Percentiles rank a stretch among this genome's conserved stretches.
Evolutionary conservation across 2,797 vertebrate genomes (phyloP).

Genomic region (Centropyge bicolor): DNA sequence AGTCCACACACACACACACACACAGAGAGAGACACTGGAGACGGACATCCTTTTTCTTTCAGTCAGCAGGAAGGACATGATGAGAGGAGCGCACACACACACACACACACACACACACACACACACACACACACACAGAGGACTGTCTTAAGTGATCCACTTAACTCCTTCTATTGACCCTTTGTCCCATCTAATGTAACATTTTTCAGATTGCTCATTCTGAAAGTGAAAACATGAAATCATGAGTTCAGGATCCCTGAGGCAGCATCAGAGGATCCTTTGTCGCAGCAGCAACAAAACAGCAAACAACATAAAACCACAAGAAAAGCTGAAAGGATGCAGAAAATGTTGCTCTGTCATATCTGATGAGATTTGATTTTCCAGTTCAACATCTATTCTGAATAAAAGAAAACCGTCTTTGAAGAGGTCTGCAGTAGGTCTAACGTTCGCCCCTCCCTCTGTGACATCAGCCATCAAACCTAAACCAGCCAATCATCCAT

Average conservation of each 20-base stretch:
- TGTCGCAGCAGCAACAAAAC: not conserved
- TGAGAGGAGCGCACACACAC: not conserved
- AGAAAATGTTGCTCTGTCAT: not conserved
- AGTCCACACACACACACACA: constrained; percentile 23
- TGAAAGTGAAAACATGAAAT: not conserved
- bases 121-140: constrained; percentile 17
- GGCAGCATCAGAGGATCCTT: not conserved
- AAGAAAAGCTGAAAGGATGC: too few relatives aligned
- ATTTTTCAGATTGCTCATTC: not conserved
- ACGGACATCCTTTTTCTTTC: constrained; percentile 58
- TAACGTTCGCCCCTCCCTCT: not conserved
- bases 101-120: constrained; percentile 12
- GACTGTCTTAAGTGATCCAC: constrained; percentile 21
- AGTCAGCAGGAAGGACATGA: constrained; percentile 60
- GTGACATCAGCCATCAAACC: not conserved
- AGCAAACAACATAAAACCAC: not conserved
- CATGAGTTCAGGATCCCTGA: too few relatives aligned
- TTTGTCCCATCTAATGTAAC: constrained; percentile 9
- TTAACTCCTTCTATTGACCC: constrained; percentile 12
- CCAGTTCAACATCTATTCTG: not conserved
- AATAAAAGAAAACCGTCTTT: too few relatives aligned
- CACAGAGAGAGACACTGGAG: constrained; percentile 23
- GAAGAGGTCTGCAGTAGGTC: not conserved
- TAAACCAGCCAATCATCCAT: not conserved
- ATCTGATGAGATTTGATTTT: not conserved